Evolutionary conservation across 2,888 invertebrate genomes (phyloP).

Genomic region (Matsumyia berberina): DNA sequence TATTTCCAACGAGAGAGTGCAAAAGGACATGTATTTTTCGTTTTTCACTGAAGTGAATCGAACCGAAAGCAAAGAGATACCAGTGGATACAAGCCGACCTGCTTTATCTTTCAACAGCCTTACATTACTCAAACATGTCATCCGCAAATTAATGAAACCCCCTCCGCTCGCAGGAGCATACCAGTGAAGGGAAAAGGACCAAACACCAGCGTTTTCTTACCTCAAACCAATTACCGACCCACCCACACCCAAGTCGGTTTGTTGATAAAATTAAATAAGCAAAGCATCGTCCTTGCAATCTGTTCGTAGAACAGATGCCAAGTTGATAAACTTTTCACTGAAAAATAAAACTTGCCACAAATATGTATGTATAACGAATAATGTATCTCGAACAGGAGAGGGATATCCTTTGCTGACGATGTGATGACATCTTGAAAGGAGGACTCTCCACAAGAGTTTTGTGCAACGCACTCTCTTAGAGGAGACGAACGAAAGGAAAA

Average conservation of each 20-base stretch:
- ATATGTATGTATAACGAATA: constrained; percentile 9
- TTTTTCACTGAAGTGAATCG: constrained; percentile 45
- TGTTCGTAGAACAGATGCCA: constrained; percentile 45
- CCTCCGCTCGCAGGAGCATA: background rate
- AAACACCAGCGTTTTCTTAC: constrained; percentile 11
- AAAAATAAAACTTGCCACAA: constrained; percentile 20
- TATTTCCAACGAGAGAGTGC: constrained; percentile 8
- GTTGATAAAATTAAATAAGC: constrained; percentile 39
- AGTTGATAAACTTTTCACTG: constrained; percentile 53
- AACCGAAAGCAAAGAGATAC: constrained; percentile 46
- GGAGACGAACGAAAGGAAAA: background rate
- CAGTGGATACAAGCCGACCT: constrained; percentile 14
- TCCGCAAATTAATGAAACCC: constrained; percentile 54
- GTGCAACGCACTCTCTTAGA: background rate
- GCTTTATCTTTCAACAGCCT: constrained; percentile 32
- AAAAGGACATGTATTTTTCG: constrained; percentile 11
- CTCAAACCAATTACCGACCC: constrained; percentile 1
- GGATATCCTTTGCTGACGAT: constrained; percentile 19
- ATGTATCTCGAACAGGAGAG: background rate
- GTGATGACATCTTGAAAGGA: constrained; percentile 54
- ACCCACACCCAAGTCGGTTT: background rate
- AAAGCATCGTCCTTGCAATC: constrained; percentile 14
- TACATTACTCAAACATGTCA: constrained; percentile 51
- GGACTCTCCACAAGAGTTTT: constrained; percentile 23
- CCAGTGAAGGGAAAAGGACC: background rate